Evolutionary conservation across 2,888 invertebrate genomes (phyloP).

Genomic region (Teleogryllus oceanicus): DNA sequence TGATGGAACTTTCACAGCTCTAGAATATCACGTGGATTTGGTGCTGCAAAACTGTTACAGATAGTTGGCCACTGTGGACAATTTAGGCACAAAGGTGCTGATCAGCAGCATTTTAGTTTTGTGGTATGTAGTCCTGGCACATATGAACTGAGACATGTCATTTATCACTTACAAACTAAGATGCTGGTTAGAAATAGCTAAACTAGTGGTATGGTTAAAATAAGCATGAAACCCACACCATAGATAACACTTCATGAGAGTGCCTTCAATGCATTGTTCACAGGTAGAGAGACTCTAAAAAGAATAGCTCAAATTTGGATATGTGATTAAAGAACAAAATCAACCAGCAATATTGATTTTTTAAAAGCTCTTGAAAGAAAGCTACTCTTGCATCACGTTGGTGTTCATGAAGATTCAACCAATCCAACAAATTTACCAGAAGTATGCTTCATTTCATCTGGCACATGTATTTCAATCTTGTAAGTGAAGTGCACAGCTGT

Average conservation of each 20-base stretch:
- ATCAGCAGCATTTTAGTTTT: conserved; percentile 4
- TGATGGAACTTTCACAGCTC: conserved; percentile 1
- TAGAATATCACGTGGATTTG: conserved; percentile 9
- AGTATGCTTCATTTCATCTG: too few species aligned
- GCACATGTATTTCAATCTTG: neutral
- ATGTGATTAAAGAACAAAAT: neutral
- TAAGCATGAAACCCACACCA: conserved; percentile 1
- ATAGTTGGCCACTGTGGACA: neutral
- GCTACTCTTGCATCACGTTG: neutral
- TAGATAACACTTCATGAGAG: neutral
- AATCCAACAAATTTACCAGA: neutral
- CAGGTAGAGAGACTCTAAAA: neutral
- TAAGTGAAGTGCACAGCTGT: conserved; percentile 21
- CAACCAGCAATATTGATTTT: neutral
- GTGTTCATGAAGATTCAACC: neutral
- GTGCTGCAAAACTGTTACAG: conserved; percentile 7
- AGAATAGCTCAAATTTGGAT: neutral
- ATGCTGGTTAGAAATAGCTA: neutral
- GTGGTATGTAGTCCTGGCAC: conserved; percentile 8
- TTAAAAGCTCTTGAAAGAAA: neutral
- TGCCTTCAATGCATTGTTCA: neutral
- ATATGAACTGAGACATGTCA: neutral
- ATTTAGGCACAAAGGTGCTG: conserved; percentile 18
- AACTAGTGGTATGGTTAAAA: neutral
- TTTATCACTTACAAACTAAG: neutral